Percentiles rank a stretch among this genome's conserved stretches.
Conservation (phyloP, 2,113 vertebrate species). For the Noturus placidus region DNA sequence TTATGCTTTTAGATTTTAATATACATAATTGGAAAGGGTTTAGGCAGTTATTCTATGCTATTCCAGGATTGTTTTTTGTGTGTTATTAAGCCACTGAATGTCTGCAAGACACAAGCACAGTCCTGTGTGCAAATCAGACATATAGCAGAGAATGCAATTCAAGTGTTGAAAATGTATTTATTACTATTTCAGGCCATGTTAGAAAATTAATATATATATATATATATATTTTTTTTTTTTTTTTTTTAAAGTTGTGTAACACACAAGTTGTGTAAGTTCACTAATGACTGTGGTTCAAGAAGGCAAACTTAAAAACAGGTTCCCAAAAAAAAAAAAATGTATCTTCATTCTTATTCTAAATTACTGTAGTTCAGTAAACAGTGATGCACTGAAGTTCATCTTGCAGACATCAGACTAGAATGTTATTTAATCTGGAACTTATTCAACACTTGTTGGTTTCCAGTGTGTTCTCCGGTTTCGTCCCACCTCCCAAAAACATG, state of each 20-base stretch:
- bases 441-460: neutral
- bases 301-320: neutral
- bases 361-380: neutral
- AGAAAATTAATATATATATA: no score
- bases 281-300: neutral
- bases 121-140: neutral
- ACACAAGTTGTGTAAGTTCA: neutral
- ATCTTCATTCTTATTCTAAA: neutral
- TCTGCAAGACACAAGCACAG: neutral
- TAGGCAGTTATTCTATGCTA: neutral
- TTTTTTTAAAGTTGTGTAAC: no score
- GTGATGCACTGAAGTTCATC: neutral
- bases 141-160: neutral
- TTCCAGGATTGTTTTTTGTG: neutral
- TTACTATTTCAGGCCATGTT: no score
- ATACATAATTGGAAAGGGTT: neutral
- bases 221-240: no score
- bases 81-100: neutral
- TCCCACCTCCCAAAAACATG: neutral
- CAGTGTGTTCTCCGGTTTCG: neutral
- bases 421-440: neutral
- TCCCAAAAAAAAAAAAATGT: neutral
- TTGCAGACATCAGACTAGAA: neutral
- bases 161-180: neutral
- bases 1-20: neutral